A percentile compares a stretch with the other conserved stretches of the same genome.
Conservation (phyloP, 1,140 invertebrate genomes). For the Musca domestica region DNA sequence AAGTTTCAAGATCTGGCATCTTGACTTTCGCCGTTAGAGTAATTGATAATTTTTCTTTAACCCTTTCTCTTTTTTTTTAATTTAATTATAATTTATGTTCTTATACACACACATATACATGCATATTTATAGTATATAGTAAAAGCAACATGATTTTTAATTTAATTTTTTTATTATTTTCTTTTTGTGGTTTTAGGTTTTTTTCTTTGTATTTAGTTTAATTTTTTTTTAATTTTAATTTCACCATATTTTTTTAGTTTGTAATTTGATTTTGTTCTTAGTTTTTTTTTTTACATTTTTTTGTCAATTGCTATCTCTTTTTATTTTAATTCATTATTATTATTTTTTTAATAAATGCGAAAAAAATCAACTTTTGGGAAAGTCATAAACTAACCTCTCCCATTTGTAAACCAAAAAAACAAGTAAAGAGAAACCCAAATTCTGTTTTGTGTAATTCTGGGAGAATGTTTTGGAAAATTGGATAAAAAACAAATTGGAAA, state of each 20-base stretch:
- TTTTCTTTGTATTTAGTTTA: constrained; percentile 12
- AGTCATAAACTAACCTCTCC: too few relatives aligned
- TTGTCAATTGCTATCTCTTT: not conserved
- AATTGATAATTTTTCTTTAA: not conserved
- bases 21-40: too few relatives aligned
- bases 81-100: not conserved
- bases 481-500: too few relatives aligned
- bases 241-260: constrained; percentile 15
- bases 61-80: not conserved
- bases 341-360: not conserved
- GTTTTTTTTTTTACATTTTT: constrained; percentile 8
- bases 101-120: too few relatives aligned
- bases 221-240: constrained; percentile 3
- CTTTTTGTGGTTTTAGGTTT: constrained; percentile 17
- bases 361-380: constrained; percentile 1
- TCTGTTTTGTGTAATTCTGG: too few relatives aligned
- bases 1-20: too few relatives aligned
- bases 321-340: constrained; percentile 15
- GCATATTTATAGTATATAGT: too few relatives aligned
- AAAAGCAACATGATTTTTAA: not conserved
- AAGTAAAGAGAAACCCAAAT: not conserved
- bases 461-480: too few relatives aligned
- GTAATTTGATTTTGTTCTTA: constrained; percentile 13
- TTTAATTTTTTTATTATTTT: constrained; percentile 1
- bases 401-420: not conserved